A percentile compares a stretch with the other conserved stretches of the same genome.
phyloP scores from a whole-genome alignment of 2,888 invertebrate species.

The Ophraella communa region DNA sequence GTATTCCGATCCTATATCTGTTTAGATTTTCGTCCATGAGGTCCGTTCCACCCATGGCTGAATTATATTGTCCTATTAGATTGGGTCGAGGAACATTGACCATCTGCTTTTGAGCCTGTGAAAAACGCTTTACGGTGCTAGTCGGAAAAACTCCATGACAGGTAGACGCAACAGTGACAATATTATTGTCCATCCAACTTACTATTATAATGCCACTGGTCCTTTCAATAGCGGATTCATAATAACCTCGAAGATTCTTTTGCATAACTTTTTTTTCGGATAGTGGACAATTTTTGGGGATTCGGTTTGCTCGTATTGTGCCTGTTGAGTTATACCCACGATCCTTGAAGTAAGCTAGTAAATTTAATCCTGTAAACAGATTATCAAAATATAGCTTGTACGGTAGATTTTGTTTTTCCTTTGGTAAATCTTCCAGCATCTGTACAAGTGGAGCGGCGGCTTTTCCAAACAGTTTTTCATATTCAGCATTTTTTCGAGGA shows the following conservation, averaged over 20 bases:
- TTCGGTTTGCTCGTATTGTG: neutral
- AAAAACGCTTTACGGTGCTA: neutral
- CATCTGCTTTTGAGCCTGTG: too few relatives aligned
- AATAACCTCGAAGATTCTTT: neutral
- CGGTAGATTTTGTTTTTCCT: slow-evolving; percentile 2
- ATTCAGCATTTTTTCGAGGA: neutral
- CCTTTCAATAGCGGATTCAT: neutral
- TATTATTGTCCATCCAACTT: neutral
- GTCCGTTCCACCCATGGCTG: slow-evolving; percentile 38
- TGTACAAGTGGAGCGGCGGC: slow-evolving; percentile 13
- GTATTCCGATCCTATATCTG: slow-evolving; percentile 27
- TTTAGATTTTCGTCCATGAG: slow-evolving; percentile 23
- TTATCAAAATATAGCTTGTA: slow-evolving; percentile 26
- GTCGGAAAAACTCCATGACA: too few relatives aligned
- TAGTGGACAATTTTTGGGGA: neutral
- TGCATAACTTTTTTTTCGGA: neutral
- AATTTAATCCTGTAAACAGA: slow-evolving; percentile 21
- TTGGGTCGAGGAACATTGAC: neutral
- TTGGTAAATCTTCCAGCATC: neutral
- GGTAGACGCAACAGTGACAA: neutral
- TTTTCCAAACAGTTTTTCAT: slow-evolving; percentile 4
- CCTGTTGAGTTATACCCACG: neutral
- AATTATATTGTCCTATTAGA: slow-evolving; percentile 30
- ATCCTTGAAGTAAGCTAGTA: neutral
- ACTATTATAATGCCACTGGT: neutral